Percentiles rank a stretch among this genome's conserved stretches.
Conservation (phyloP, 2,113 vertebrate species). For the Mesocricetus auratus region DNA sequence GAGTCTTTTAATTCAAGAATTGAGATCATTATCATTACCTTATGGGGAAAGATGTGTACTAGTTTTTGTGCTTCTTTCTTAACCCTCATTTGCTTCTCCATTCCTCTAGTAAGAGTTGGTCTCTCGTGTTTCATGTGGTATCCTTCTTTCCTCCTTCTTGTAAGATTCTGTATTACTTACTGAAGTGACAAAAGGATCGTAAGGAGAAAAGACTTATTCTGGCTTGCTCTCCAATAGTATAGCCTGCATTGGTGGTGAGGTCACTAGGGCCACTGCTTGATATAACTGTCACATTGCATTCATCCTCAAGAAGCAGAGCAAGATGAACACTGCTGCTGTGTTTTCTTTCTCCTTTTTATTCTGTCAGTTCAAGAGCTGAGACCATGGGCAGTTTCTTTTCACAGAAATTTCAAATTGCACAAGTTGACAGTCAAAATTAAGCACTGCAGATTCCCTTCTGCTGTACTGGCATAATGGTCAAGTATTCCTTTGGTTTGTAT, state of each 20-base stretch:
- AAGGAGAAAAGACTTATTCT: not conserved
- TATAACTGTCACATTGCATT: not conserved
- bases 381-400: not conserved
- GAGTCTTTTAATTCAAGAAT: not conserved
- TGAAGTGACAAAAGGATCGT: not conserved
- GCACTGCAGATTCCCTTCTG: not conserved
- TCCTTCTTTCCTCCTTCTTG: not conserved
- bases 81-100: not conserved
- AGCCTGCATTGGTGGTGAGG: not conserved
- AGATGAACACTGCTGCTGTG: not conserved
- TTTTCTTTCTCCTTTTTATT: not conserved
- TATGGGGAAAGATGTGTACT: not conserved
- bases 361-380: not conserved
- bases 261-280: not conserved
- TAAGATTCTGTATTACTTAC: not conserved
- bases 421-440: not conserved
- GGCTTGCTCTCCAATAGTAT: not conserved
- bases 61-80: not conserved
- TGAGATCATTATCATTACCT: not conserved
- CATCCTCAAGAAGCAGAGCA: not conserved
- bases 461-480: not conserved
- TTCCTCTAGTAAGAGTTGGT: not conserved
- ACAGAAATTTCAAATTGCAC: not conserved
- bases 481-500: not conserved
- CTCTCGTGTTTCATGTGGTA: not conserved